A percentile compares a stretch with the other conserved stretches of the same genome.
phyloP scores from a whole-genome alignment of 1,140 invertebrate genomes.

The Rhopalosiphum maidis region DNA sequence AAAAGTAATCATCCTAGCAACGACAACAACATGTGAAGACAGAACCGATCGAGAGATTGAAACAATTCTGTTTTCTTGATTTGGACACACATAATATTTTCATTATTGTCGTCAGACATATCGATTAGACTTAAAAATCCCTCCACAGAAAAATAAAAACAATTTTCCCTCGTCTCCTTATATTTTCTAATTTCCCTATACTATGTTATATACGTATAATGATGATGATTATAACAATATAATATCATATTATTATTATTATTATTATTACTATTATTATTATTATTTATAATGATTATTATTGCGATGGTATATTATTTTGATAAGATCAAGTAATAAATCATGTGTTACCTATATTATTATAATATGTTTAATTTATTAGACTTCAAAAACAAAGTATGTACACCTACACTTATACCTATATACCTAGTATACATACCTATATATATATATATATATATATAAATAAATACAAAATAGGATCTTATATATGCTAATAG shows the following conservation, averaged over 20 bases:
- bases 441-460: neutral
- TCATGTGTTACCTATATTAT: neutral
- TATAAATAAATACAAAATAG: neutral
- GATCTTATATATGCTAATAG: neutral
- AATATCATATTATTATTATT: neutral
- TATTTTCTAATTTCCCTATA: neutral
- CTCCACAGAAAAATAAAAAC: neutral
- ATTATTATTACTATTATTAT: too few relatives aligned
- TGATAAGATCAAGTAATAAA: slow-evolving; percentile 7
- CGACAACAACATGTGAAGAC: slow-evolving; percentile 15
- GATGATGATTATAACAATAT: neutral
- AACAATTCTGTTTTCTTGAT: neutral
- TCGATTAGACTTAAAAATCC: slow-evolving; percentile 16
- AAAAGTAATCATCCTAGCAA: neutral
- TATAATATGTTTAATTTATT: slow-evolving; percentile 3
- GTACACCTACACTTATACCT: neutral
- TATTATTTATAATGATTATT: neutral
- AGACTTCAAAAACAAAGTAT: neutral
- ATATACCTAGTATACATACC: neutral
- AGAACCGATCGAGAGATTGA: neutral
- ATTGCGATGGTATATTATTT: slow-evolving; percentile 4
- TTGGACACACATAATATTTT: neutral
- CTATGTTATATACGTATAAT: slow-evolving; percentile 16
- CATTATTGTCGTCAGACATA: slow-evolving; percentile 34
- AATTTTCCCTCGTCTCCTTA: neutral